Percentiles rank a stretch among this genome's conserved stretches.
Conservation (phyloP, 2,113 vertebrate species). For the Tachysurus fulvidraco region DNA sequence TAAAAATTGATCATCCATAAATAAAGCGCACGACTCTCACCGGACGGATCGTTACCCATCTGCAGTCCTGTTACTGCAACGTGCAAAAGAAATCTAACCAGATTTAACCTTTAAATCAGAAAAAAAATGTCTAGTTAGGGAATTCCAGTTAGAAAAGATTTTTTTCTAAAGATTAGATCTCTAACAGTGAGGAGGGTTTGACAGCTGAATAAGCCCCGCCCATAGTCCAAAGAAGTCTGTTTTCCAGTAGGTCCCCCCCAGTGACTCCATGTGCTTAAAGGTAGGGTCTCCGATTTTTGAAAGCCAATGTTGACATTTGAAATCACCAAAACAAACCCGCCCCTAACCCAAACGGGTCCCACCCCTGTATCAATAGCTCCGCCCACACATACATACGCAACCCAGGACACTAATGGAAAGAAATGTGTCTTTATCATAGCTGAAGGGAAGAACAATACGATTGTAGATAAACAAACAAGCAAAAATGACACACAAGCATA, state of each 20-base stretch:
- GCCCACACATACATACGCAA: too few species aligned
- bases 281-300: too few species aligned
- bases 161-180: not conserved
- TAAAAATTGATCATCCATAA: not conserved
- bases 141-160: too few species aligned
- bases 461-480: too few species aligned
- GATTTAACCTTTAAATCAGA: not conserved
- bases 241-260: not conserved
- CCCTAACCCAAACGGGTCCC: too few species aligned
- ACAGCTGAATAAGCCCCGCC: not conserved
- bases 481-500: too few species aligned
- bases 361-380: too few species aligned
- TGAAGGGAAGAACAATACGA: too few species aligned
- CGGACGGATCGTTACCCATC: not conserved
- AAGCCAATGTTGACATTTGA: too few species aligned
- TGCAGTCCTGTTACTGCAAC: not conserved
- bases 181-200: not conserved
- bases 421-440: too few species aligned
- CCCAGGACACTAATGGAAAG: too few species aligned
- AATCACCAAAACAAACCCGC: too few species aligned
- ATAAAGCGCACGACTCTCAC: not conserved
- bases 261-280: not conserved
- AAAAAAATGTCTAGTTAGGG: not conserved
- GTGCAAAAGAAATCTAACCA: not conserved
- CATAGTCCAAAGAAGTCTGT: not conserved